Base-by-base conservation (phyloP, 2,888 invertebrate species). In the Cheilosia grossa region DNA sequence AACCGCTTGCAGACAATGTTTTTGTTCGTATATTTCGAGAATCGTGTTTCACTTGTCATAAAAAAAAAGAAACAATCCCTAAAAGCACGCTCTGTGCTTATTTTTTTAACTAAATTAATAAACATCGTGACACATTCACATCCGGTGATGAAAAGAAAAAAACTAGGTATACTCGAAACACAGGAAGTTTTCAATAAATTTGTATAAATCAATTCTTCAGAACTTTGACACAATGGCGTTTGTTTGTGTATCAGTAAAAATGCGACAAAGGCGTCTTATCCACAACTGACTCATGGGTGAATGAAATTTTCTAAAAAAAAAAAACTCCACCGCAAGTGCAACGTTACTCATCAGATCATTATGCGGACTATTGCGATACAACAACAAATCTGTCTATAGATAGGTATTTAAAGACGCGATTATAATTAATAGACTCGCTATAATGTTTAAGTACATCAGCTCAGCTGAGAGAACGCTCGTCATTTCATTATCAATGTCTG, bases 171-270 rank as follows among this genome's bases (percentile, higher is more conserved):
- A 15, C 49, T 9, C 1, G 24, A 42, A 59, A 42, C 24, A 56
- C 69, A 58, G 69, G 56, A 69, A 58, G 56, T 69, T 58, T 40
- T 37, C 53, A 66, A 53, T 66, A 66, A 51, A 37, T 54, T 40
- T 21, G 1, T n/a, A 24, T 56, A 69, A 69, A 69, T 56, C 44
- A 44, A 56, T 69, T 56, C 44, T 21, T 44, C 27, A 44, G 69
- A 69, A 56, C 21, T 33, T 56, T 15, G 5, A 54, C 53, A 54
- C 54, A 69, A 42, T 64, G 37, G 17, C 37, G 24, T n/a, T 51
- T 21, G 1, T 47, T n/a, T 19, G 17, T 47, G 42, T 27, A 44
- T 27, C 54, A 54, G n/a, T n/a, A 4, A 27, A 2, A n/a, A 9
- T 10, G 54, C 17, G 37, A 37, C 37, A 21, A 13, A 9, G 21